These are phyloP conservation scores for Ceuthmochares aereus DNA, from an alignment of 2,113 vertebrate genomes.

Conservation along the genomic window DNA sequence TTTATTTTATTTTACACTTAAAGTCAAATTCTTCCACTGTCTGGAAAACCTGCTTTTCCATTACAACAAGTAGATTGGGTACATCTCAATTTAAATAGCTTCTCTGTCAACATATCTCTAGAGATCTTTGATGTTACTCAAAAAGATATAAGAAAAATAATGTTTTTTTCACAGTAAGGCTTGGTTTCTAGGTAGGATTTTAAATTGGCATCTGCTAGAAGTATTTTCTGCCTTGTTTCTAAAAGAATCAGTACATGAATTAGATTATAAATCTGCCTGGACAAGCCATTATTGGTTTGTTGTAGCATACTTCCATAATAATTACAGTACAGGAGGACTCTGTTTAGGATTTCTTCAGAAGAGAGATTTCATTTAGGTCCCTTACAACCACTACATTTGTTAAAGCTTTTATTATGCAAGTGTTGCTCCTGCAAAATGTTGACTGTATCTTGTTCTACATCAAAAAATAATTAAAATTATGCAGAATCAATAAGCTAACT, in stretches of 20 bases:
- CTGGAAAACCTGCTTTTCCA: background rate
- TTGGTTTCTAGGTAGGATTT: background rate
- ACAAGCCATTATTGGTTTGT: background rate
- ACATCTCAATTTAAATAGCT: background rate
- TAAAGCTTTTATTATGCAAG: background rate
- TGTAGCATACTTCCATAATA: background rate
- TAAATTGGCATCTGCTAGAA: background rate
- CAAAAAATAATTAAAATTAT: background rate
- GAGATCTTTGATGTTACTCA: background rate
- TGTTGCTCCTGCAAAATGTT: background rate
- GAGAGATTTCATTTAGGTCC: background rate
- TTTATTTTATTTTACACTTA: background rate
- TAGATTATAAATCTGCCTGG: background rate
- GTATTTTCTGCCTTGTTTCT: background rate
- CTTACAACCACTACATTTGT: background rate
- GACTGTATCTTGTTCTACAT: background rate
- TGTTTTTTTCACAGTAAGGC: background rate
- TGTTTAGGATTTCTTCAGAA: background rate
- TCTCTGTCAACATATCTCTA: background rate
- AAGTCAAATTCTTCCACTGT: background rate
- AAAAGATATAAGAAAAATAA: background rate
- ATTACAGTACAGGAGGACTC: background rate
- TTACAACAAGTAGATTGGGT: background rate
- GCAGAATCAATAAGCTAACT: background rate
- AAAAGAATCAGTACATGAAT: background rate